Evolutionary conservation across 2,113 vertebrate genomes (phyloP).

Genomic region (Ovis canadensis): DNA sequence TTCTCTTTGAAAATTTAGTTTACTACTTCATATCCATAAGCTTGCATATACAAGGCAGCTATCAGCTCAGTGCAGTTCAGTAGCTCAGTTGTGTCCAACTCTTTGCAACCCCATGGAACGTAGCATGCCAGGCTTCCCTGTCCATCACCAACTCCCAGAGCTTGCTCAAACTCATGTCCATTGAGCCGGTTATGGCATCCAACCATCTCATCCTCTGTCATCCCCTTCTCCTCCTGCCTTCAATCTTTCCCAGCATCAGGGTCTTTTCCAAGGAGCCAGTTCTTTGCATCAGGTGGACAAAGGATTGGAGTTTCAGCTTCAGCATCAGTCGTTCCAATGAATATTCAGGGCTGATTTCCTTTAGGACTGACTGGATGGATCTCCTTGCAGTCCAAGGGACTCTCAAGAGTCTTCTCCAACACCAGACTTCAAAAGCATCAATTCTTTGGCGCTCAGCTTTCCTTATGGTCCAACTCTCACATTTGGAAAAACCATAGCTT

Average conservation of each 20-base stretch:
- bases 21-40: background rate
- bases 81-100: background rate
- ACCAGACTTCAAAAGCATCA: background rate
- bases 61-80: background rate
- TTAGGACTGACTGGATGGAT: background rate
- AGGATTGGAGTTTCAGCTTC: background rate
- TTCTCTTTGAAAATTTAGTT: conserved; percentile 11
- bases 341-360: background rate
- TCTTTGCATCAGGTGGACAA: background rate
- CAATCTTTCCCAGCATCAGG: background rate
- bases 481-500: background rate
- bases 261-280: background rate
- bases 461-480: background rate
- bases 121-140: background rate
- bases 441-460: background rate
- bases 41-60: background rate
- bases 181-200: background rate
- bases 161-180: background rate
- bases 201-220: background rate
- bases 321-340: background rate
- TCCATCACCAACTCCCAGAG: background rate
- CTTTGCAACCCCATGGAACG: background rate
- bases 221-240: background rate
- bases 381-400: background rate
- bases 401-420: background rate